Evolutionary conservation across 2,113 vertebrate genomes (phyloP), one percentile per base, ranked within the genome.

Genomic region (Ellobius talpinus): DNA sequence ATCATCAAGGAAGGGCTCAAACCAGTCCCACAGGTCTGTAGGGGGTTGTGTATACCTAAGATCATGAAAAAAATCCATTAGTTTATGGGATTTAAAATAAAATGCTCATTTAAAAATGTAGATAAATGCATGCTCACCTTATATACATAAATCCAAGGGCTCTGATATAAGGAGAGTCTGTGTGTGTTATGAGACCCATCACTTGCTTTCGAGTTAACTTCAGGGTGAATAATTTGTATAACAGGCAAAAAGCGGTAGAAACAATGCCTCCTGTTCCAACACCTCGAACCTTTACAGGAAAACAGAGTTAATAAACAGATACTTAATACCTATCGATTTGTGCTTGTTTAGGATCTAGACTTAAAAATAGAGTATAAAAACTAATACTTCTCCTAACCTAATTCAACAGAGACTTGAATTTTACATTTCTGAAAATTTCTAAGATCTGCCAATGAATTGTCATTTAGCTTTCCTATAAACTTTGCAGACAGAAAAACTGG

Each of bases 81-180:
- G 79, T 42, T 90, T 97, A 97, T 73, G 79, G 92, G 42, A 96
- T 42, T 23, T 96, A 97, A 84, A 91, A 31, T 29, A 17, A 96
- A 29, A 33, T 31, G 39, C 33, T 85, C 36, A 96, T 12, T 33
- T 58, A 21, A 33, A 89, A 68, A 97, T 19, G 39, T 93, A 93
- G 81, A 68, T 93, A 90, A 90, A 95, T 39, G 36, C 45, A 87
- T 7, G 58, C 98, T 96, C 98, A 99, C 99, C 99, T 99, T 99
- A 99, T 99, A 98, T 99, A 99, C 99, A 99, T 99, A 99, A 99
- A 99, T 98, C 99, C 99, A 97, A 99, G 99, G 82, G 99, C 99
- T 98, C 99, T 99, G 98, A 99, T 99, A 98, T 99, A 99, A 11
- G 99, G 99, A 89, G 99, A 99, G 98, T 99, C 99, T 95, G 99